These are phyloP conservation scores for Parnassius apollo DNA, from an alignment of 2,888 invertebrate species.

Conservation along the genomic window DNA sequence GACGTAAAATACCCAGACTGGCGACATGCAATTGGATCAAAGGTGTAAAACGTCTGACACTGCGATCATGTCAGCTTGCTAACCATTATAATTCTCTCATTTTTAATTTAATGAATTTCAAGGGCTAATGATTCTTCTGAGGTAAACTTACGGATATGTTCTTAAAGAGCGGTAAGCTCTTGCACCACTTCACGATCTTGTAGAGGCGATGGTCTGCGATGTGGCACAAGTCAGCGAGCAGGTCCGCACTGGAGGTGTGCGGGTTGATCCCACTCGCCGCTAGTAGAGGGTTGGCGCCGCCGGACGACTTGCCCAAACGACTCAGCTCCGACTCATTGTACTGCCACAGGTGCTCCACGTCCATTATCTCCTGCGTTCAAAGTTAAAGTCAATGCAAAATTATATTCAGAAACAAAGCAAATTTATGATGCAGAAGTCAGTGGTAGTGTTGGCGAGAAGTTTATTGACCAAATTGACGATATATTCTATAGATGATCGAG, in stretches of 20 bases:
- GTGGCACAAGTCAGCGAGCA: conserved; percentile 93
- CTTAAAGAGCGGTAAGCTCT: conserved; percentile 97
- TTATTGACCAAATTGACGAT: no score
- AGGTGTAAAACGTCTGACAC: no score
- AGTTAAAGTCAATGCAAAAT: no score
- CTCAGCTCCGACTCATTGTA: conserved; percentile 92
- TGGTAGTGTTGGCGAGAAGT: no score
- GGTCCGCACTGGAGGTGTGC: conserved; percentile 88
- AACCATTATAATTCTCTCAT: no score
- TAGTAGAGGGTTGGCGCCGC: conserved; percentile 69
- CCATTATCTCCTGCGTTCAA: conserved; percentile 92
- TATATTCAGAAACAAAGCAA: no score
- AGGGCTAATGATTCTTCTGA: not conserved
- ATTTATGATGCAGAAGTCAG: no score
- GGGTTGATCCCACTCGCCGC: conserved; percentile 75
- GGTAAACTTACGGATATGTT: conserved; percentile 90
- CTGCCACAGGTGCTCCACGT: conserved; percentile 97
- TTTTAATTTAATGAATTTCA: no score
- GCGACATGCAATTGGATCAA: no score
- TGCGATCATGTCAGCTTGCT: no score
- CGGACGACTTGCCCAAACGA: conserved; percentile 78
- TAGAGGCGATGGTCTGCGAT: conserved; percentile 97
- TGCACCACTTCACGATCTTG: conserved; percentile 99
- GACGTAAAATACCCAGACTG: no score
- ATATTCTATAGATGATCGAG: no score